Evolutionary conservation across 37 sponge, comb jelly and placozoan species (phyloP).

Genomic region (Corticium candelabrum): DNA sequence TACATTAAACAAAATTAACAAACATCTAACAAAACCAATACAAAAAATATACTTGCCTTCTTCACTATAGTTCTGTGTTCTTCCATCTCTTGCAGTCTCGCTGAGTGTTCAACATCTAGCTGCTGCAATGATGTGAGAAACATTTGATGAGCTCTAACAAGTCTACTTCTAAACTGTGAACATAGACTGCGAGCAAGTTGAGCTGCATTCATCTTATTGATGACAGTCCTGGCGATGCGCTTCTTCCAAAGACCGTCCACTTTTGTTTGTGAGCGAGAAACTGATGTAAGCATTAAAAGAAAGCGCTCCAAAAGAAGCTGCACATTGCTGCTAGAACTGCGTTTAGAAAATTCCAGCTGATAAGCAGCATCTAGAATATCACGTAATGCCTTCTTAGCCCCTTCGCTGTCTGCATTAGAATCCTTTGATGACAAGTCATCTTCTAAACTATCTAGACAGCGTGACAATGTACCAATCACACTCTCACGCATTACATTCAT

Average conservation of each 20-base stretch:
- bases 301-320: background rate
- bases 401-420: background rate
- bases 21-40: background rate
- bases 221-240: constrained; percentile 51
- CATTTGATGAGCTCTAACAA: constrained; percentile 47
- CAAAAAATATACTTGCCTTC: constrained; percentile 40
- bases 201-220: constrained; percentile 50
- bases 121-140: constrained; percentile 62
- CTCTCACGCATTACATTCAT: constrained; percentile 84
- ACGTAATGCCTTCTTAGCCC: constrained; percentile 28
- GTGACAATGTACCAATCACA: constrained; percentile 67
- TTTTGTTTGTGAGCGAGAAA: constrained; percentile 3
- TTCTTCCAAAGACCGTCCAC: constrained; percentile 62
- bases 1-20: background rate
- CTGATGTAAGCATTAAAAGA: background rate
- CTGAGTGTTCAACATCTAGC: constrained; percentile 64
- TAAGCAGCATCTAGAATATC: constrained; percentile 82
- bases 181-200: constrained; percentile 74
- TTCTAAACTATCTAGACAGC: constrained; percentile 66
- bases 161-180: constrained; percentile 56
- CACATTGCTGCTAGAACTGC: background rate
- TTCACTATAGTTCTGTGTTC: constrained; percentile 56
- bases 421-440: constrained; percentile 14
- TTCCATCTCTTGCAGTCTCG: constrained; percentile 67
- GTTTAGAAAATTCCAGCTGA: constrained; percentile 29